phyloP scores from a whole-genome alignment of 2,888 invertebrate species.

The Rugalucina vietnamica region DNA sequence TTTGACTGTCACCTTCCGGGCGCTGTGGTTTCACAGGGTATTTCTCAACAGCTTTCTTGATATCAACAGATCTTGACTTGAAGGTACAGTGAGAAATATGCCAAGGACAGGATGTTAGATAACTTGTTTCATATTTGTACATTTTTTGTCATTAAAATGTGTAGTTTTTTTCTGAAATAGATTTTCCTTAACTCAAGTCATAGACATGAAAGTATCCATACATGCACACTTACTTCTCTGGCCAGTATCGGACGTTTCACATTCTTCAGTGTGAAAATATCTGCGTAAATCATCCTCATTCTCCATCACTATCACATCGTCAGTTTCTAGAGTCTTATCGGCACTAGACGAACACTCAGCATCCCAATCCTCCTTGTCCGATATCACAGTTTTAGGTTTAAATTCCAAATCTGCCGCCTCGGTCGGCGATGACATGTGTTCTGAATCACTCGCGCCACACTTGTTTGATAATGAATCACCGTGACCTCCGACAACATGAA shows the following conservation, averaged over 20 bases:
- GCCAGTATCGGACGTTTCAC: constrained; percentile 58
- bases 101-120: no score
- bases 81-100: no score
- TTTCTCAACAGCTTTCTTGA: no score
- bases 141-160: no score
- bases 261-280: constrained; percentile 70
- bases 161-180: no score
- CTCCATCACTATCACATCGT: neutral
- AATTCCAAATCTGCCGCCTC: constrained; percentile 12
- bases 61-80: no score
- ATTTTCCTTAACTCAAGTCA: no score
- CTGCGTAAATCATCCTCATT: constrained; percentile 64
- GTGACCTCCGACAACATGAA: neutral
- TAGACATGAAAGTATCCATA: no score
- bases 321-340: neutral
- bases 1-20: no score
- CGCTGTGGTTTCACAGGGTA: no score
- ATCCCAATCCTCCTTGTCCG: constrained; percentile 67
- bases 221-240: constrained; percentile 69
- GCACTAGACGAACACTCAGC: constrained; percentile 42
- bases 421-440: constrained; percentile 9
- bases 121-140: no score
- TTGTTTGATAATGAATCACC: neutral
- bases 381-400: constrained; percentile 15
- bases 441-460: neutral